Conservation (phyloP, 2,888 invertebrate genomes). For the Philaethria dido region DNA sequence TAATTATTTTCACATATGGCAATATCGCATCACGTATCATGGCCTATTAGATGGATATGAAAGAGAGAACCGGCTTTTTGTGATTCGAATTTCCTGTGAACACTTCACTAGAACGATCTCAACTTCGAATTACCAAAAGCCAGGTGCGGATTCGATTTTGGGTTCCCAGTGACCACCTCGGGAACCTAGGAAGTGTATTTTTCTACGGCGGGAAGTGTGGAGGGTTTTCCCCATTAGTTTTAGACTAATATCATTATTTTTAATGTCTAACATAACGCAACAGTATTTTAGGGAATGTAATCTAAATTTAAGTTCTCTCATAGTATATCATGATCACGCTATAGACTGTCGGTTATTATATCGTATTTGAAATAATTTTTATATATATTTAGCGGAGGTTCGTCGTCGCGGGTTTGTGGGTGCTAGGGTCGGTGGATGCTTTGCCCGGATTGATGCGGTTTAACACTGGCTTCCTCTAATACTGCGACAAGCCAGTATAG, state of each 20-base stretch:
- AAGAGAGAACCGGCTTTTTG: conserved; percentile 29
- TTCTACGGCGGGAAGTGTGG: conserved; percentile 40
- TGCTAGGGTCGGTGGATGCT: conserved; percentile 39
- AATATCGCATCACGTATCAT: conserved; percentile 49
- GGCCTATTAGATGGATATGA: conserved; percentile 44
- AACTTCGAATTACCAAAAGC: conserved; percentile 36
- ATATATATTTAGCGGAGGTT: conserved; percentile 48
- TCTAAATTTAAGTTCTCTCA: conserved; percentile 74
- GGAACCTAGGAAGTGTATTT: conserved; percentile 39
- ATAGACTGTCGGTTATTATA: conserved; percentile 55
- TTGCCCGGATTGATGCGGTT: conserved; percentile 35
- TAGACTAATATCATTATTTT: conserved; percentile 82
- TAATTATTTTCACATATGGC: conserved; percentile 46
- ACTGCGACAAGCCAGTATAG: not conserved
- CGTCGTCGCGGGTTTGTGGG: conserved; percentile 46
- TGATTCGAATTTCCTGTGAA: conserved; percentile 31
- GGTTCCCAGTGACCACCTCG: conserved; percentile 25
- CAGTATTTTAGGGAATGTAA: conserved; percentile 80
- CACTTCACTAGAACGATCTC: conserved; percentile 47
- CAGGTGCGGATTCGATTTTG: conserved; percentile 28
- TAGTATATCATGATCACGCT: conserved; percentile 53
- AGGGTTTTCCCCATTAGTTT: conserved; percentile 56
- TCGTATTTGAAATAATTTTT: conserved; percentile 46
- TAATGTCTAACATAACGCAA: conserved; percentile 77
- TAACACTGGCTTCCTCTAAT: conserved; percentile 2